Conservation (phyloP, 2,113 vertebrate species). For the Polypterus bichir region DNA sequence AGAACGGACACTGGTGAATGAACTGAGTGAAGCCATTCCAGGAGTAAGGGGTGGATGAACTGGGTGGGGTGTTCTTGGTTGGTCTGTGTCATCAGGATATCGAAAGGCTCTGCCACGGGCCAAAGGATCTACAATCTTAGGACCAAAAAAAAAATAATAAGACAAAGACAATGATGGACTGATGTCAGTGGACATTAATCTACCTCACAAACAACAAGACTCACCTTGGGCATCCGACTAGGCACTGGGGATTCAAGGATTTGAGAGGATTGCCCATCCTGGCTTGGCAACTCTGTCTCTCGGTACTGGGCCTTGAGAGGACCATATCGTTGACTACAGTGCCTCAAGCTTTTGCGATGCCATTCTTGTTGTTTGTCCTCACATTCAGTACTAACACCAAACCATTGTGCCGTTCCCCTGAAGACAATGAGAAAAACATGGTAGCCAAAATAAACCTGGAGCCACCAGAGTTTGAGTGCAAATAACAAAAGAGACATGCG, state of each 20-base stretch:
- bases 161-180: not conserved
- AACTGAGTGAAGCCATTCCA: conserved; percentile 64
- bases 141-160: not conserved
- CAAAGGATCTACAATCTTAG: conserved; percentile 81
- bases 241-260: conserved; percentile 66
- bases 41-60: conserved; percentile 62
- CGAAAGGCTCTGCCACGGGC: conserved; percentile 81
- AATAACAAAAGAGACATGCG: not conserved
- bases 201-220: not conserved
- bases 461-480: not conserved
- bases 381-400: conserved; percentile 74
- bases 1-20: conserved; percentile 74
- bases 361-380: conserved; percentile 77
- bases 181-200: not conserved
- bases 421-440: fast-evolving
- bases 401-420: conserved; percentile 86
- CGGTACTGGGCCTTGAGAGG: conserved; percentile 78
- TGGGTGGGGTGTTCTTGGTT: conserved; percentile 53
- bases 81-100: conserved; percentile 65
- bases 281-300: conserved; percentile 67
- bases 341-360: conserved; percentile 80
- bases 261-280: conserved; percentile 61
- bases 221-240: conserved; percentile 75
- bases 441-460: not conserved
- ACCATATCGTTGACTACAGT: conserved; percentile 87